phyloP scores from a whole-genome alignment of 1,140 invertebrate genomes.

The Augochlora pura region DNA sequence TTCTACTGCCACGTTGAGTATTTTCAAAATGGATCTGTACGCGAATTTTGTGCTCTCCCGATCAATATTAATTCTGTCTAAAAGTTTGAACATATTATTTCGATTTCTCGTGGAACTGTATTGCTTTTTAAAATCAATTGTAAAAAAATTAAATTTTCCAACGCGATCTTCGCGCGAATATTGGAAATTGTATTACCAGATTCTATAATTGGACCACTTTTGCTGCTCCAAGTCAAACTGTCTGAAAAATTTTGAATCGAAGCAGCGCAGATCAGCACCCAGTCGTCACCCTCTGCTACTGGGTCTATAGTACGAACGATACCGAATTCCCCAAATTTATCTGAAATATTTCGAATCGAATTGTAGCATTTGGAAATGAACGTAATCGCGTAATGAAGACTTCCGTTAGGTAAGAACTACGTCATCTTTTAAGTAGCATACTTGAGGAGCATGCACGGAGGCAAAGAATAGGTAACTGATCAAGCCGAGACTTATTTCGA shows the following conservation, averaged over 20 bases:
- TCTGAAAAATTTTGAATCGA: slow-evolving; percentile 80
- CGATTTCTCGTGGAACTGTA: neutral
- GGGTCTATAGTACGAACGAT: slow-evolving; percentile 69
- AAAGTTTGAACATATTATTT: slow-evolving; percentile 24
- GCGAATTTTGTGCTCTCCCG: slow-evolving; percentile 57
- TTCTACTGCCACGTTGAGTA: slow-evolving; percentile 58
- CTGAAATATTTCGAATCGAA: slow-evolving; percentile 49
- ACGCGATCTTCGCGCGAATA: neutral
- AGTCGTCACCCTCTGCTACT: slow-evolving; percentile 80
- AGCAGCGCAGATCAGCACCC: slow-evolving; percentile 81
- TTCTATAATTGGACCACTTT: slow-evolving; percentile 29
- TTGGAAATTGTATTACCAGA: slow-evolving; percentile 49
- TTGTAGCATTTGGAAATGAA: slow-evolving; percentile 47
- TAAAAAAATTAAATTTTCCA: neutral
- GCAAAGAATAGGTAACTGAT: no score
- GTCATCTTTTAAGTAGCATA: no score
- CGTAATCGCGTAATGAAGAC: no score
- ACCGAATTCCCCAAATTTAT: slow-evolving; percentile 76
- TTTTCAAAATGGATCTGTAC: slow-evolving; percentile 63
- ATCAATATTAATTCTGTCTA: slow-evolving; percentile 58
- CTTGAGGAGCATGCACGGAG: no score
- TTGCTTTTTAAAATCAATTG: neutral
- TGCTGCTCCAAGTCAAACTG: slow-evolving; percentile 75
- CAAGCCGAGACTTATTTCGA: no score
- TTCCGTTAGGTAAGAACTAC: no score